Conservation (phyloP, 2,113 vertebrate genomes). For the Trichechus manatus region DNA sequence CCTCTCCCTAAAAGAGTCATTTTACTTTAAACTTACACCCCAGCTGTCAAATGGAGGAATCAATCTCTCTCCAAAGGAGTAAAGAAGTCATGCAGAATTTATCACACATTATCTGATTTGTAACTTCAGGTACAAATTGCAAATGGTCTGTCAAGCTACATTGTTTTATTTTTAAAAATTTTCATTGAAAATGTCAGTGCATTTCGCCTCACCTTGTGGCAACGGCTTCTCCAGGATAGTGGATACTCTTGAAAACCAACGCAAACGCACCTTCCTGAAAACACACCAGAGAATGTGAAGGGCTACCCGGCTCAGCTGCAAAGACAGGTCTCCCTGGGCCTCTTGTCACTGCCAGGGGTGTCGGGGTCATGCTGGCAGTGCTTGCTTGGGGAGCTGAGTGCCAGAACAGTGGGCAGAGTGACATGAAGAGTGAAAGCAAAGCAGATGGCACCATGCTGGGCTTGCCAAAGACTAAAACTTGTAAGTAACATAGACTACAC, state of each 20-base stretch:
- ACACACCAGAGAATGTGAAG: conserved; percentile 2
- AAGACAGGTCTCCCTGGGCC: too few species aligned
- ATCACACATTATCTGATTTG: not conserved
- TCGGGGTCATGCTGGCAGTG: not conserved
- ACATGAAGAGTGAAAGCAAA: not conserved
- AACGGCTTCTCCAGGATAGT: conserved; percentile 95
- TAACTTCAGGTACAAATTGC: not conserved
- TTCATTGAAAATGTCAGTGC: not conserved
- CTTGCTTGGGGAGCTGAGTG: not conserved
- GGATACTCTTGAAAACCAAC: conserved; percentile 96
- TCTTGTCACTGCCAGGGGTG: not conserved
- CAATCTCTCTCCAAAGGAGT: not conserved
- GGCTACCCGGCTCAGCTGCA: rapidly evolving
- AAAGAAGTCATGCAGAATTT: not conserved
- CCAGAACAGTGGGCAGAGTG: not conserved
- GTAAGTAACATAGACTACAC: not conserved
- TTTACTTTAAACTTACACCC: not conserved
- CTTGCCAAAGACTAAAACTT: not conserved
- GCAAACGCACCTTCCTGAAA: conserved; percentile 97
- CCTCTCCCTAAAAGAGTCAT: not conserved
- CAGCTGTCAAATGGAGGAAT: not conserved
- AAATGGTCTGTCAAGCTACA: not conserved
- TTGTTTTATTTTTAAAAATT: not conserved
- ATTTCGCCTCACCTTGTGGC: conserved; percentile 92
- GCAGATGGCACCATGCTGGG: rapidly evolving